Conservation (phyloP, 2,113 vertebrate genomes). For the Gavia stellata region DNA sequence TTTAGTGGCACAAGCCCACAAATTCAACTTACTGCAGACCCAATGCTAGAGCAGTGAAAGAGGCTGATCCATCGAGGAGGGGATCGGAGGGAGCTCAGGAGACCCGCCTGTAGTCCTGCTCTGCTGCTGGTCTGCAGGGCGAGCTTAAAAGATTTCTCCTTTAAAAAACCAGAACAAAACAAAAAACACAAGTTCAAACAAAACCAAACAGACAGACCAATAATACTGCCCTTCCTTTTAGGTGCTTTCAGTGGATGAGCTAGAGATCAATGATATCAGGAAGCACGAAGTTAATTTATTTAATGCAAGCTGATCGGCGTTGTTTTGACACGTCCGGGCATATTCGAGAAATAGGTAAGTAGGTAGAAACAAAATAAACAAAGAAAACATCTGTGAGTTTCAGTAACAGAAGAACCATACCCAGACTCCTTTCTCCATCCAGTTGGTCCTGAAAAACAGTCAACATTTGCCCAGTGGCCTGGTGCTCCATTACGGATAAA, state of each 20-base stretch:
- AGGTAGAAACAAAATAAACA: not conserved
- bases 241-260: not conserved
- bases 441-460: not conserved
- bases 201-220: not conserved
- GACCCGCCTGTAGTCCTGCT: not conserved
- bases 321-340: not conserved
- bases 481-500: not conserved
- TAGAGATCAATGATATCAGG: not conserved
- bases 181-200: not conserved
- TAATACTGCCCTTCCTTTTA: not conserved
- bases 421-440: not conserved
- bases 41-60: not conserved
- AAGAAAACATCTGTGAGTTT: not conserved
- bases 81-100: not conserved
- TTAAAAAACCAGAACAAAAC: not conserved
- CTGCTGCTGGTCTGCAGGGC: not conserved
- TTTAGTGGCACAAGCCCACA: not conserved
- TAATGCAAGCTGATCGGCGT: not conserved
- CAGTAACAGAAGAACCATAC: not conserved
- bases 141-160: not conserved
- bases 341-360: not conserved
- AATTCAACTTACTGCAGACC: not conserved
- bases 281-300: not conserved
- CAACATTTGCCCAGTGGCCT: not conserved
- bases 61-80: fast-evolving